These are phyloP conservation scores for Calliopum simillimum DNA, from an alignment of 2,888 invertebrate genomes.

Conservation along the genomic window DNA sequence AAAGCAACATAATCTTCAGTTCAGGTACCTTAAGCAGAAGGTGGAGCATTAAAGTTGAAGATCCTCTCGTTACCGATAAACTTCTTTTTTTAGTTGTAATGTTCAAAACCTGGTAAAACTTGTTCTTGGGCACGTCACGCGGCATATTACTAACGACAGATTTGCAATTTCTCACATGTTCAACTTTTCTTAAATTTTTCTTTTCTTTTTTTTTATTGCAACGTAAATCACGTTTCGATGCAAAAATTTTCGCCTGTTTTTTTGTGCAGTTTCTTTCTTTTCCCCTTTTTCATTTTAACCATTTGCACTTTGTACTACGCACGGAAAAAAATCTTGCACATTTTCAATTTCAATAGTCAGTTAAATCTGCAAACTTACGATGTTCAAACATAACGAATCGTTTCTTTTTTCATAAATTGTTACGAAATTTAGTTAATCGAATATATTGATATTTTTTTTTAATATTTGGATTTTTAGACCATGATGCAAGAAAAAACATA, in stretches of 20 bases:
- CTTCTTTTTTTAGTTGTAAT: background rate
- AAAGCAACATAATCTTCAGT: too few species aligned
- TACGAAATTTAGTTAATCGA: too few species aligned
- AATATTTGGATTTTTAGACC: too few species aligned
- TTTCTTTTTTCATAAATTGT: too few species aligned
- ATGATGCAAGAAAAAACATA: too few species aligned
- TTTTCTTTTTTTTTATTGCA: constrained; percentile 12
- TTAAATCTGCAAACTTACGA: too few species aligned
- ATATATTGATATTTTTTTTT: too few species aligned
- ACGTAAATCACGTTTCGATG: constrained; percentile 15
- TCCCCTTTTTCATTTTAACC: too few species aligned
- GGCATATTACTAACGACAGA: background rate
- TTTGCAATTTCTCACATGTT: background rate
- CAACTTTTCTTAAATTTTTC: background rate
- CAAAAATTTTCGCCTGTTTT: background rate
- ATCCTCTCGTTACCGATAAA: constrained; percentile 23
- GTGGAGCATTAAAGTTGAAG: constrained; percentile 24
- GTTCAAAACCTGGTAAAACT: background rate
- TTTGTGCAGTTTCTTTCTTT: background rate
- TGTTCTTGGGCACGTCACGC: background rate
- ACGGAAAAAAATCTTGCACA: too few species aligned
- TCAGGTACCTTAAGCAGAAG: constrained; percentile 3
- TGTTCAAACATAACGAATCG: too few species aligned
- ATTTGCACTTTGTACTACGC: too few species aligned
- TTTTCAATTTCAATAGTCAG: too few species aligned